Base-by-base conservation (phyloP, 2,888 invertebrate species). In the Xylota sylvarum region DNA sequence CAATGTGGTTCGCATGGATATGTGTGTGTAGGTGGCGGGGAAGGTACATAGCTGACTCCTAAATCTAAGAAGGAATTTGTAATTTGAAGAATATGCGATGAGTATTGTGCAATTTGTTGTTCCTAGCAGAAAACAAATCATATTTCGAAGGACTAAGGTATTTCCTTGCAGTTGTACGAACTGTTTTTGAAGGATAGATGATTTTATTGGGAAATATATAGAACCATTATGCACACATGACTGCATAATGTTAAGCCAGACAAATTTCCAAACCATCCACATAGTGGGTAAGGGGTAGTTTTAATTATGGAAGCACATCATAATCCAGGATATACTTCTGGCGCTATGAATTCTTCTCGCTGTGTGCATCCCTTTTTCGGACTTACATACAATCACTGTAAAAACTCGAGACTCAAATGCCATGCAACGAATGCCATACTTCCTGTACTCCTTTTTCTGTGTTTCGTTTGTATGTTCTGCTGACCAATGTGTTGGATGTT, bases 401-500 rank as follows among this genome's bases (percentile, higher is more conserved):
- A 43, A 43, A 14, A 9, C 12, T 4, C 43, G 1, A 43, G 43
- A n/a, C 23, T 52, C 23, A 52, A 30, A 30, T 30, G 4, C 30
- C 35, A 58, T 10, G 35, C 12, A 17, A 35, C 19, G 35, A 37
- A 35, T 60, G 19, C 60, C 23, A 4, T 23, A 3, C 23, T 50
- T 50, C 32, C 19, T 12, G 0, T 17, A 3, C 1, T 50, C 32
- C 65, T 32, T 52, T 52, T 58, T 23, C 40, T 58, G 30, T 55
- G 30, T 14, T 32, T 43, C 17, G 5, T 35, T 27, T 17, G 52
- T n/a, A 10, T 69, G 32, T 37, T 17, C 5, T n/a, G 7, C 17
- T 55, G 65, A 60, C 43, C 65, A 46, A 43, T 43, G 43, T 43
- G 43, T 43, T 69, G 79, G 30, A 72, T 81, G 65, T 62, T 77